A percentile compares a stretch with the other conserved stretches of the same genome.
These are phyloP conservation scores for Callospermophilus lateralis DNA, from an alignment of 2,113 vertebrate species.

Conservation along the genomic window DNA sequence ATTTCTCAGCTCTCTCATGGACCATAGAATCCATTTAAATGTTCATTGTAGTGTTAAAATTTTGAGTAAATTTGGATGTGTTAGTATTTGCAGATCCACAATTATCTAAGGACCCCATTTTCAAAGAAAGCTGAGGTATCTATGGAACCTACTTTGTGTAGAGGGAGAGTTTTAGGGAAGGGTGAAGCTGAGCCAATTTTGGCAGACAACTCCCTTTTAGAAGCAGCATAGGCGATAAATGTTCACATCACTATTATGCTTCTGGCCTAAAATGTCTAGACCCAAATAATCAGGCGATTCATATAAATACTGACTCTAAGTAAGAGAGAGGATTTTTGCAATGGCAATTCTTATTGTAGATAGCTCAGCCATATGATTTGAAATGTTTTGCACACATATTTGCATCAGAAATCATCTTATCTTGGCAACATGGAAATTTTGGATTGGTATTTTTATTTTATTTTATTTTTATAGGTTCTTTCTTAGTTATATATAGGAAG, in stretches of 20 bases:
- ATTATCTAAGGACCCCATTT: rapidly evolving
- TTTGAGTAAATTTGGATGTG: background rate
- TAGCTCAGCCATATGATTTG: background rate
- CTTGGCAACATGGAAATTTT: background rate
- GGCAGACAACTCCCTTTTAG: background rate
- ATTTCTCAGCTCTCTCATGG: background rate
- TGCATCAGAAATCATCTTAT: too few relatives aligned
- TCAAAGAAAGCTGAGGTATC: background rate
- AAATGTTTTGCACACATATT: background rate
- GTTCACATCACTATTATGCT: background rate
- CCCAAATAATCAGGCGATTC: background rate
- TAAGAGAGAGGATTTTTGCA: background rate
- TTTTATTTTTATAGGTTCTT: too few relatives aligned
- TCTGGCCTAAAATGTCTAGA: background rate
- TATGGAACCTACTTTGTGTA: background rate
- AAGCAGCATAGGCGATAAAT: background rate
- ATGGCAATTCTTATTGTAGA: background rate
- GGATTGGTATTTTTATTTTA: background rate
- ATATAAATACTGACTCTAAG: too few relatives aligned
- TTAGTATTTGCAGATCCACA: background rate
- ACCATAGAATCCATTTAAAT: background rate
- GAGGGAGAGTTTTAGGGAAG: too few relatives aligned
- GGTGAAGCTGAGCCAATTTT: background rate
- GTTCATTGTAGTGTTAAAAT: background rate
- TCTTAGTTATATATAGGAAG: too few relatives aligned